A percentile compares a stretch with the other conserved stretches of the same genome.
These are phyloP conservation scores for Muscidifurax raptorellus DNA, from an alignment of 1,140 invertebrate species.

Conservation along the genomic window DNA sequence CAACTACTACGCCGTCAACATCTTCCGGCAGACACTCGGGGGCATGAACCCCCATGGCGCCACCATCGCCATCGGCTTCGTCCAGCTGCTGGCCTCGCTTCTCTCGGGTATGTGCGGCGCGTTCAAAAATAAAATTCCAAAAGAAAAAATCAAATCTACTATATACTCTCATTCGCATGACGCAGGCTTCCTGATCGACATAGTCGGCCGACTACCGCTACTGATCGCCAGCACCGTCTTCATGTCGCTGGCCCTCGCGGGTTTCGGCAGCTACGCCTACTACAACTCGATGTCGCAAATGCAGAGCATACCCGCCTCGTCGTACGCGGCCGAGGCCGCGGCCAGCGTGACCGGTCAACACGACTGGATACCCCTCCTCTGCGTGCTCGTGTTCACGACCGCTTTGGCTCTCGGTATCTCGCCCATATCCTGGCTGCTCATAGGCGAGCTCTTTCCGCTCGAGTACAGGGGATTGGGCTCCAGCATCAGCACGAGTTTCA, in stretches of 20 bases:
- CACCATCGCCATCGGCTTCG: slow-evolving; percentile 86
- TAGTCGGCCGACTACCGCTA: slow-evolving; percentile 85
- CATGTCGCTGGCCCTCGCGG: slow-evolving; percentile 87
- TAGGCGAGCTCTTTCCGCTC: slow-evolving; percentile 91
- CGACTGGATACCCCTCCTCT: slow-evolving; percentile 89
- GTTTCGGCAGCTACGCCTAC: slow-evolving; percentile 88
- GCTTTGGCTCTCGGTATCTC: slow-evolving; percentile 92
- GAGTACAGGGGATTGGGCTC: slow-evolving; percentile 89
- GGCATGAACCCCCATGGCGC: slow-evolving; percentile 89
- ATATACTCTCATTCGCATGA: slow-evolving; percentile 61
- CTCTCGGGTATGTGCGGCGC: slow-evolving; percentile 77
- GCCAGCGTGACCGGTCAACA: slow-evolving; percentile 74
- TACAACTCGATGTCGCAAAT: slow-evolving; percentile 77
- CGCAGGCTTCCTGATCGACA: slow-evolving; percentile 84
- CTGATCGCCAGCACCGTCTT: slow-evolving; percentile 87
- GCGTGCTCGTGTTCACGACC: slow-evolving; percentile 87
- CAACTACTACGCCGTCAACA: slow-evolving; percentile 88
- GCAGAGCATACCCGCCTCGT: slow-evolving; percentile 73
- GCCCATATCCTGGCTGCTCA: slow-evolving; percentile 91
- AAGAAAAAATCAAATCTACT: neutral
- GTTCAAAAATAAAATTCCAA: neutral
- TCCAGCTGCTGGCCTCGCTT: slow-evolving; percentile 86
- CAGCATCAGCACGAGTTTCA: slow-evolving; percentile 89
- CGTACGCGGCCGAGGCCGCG: slow-evolving; percentile 56
- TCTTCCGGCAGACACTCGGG: slow-evolving; percentile 86